phyloP scores from a whole-genome alignment of 2,888 invertebrate genomes.

The Agriotes lineatus region DNA sequence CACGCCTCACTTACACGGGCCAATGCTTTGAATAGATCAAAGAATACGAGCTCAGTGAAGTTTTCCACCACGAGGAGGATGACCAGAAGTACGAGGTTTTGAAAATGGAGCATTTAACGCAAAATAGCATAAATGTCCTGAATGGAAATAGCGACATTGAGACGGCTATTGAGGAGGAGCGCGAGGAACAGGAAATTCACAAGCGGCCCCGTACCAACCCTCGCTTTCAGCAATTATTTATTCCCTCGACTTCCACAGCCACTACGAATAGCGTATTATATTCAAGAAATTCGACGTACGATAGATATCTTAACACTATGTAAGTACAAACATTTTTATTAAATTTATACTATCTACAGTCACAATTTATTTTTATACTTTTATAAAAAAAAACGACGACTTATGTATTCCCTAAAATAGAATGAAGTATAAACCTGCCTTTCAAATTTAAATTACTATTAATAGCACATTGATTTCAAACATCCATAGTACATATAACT shows the following conservation, averaged over 20 bases:
- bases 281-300: conserved; percentile 49
- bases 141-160: conserved; percentile 79
- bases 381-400: too few species aligned
- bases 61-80: conserved; percentile 86
- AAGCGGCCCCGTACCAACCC: conserved; percentile 51
- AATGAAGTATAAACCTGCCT: too few species aligned
- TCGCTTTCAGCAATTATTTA: conserved; percentile 54
- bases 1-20: not conserved
- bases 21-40: conserved; percentile 73
- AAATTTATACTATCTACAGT: too few species aligned
- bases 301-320: conserved; percentile 61
- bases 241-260: conserved; percentile 48
- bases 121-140: conserved; percentile 72
- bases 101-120: conserved; percentile 71
- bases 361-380: too few species aligned
- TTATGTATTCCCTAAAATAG: too few species aligned
- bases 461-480: too few species aligned
- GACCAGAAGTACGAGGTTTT: conserved; percentile 81
- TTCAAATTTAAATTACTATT: too few species aligned
- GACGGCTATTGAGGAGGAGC: conserved; percentile 84
- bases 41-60: conserved; percentile 89
- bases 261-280: conserved; percentile 39
- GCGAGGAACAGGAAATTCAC: conserved; percentile 74
- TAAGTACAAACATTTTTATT: too few species aligned
- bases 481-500: too few species aligned